A percentile compares a stretch with the other conserved stretches of the same genome.
Conservation (phyloP, 2,797 vertebrate genomes). For the Acestrorhynchus altus region DNA sequence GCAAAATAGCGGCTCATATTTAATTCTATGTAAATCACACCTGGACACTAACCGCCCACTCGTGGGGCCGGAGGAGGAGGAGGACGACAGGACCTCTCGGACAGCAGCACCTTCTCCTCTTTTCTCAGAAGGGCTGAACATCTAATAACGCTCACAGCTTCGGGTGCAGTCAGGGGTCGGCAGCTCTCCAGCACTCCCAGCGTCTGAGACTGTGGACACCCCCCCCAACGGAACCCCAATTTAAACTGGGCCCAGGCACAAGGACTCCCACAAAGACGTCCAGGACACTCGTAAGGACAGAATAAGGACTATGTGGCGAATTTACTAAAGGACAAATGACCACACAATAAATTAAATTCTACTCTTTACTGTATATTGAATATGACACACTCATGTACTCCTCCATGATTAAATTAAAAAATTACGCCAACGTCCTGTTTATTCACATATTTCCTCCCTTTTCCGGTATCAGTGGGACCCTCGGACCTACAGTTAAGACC, state of each 20-base stretch:
- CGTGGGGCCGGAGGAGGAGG: background rate
- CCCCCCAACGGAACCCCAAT: background rate
- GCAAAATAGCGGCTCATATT: conserved; percentile 58
- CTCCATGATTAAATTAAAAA: conserved; percentile 52
- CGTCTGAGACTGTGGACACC: background rate
- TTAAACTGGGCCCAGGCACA: background rate
- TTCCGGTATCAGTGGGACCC: background rate
- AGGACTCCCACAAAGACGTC: background rate
- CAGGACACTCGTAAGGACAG: too few relatives aligned
- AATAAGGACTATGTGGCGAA: too few relatives aligned
- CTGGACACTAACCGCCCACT: conserved; percentile 8
- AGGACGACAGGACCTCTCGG: conserved; percentile 17
- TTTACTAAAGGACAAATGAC: conserved; percentile 36
- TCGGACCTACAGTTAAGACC: too few relatives aligned
- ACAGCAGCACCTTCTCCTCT: conserved; percentile 27
- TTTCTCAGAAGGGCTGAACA: conserved; percentile 39
- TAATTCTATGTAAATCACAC: conserved; percentile 52
- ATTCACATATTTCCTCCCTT: background rate
- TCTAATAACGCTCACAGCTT: background rate
- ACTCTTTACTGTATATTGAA: conserved; percentile 45
- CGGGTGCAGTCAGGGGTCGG: background rate
- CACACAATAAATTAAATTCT: conserved; percentile 27
- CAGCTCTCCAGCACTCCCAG: background rate
- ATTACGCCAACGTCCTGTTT: background rate
- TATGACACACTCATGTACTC: conserved; percentile 47